phyloP scores from a whole-genome alignment of 53 echinoderm and acorn worm genomes.

The Echinarachnius parma region DNA sequence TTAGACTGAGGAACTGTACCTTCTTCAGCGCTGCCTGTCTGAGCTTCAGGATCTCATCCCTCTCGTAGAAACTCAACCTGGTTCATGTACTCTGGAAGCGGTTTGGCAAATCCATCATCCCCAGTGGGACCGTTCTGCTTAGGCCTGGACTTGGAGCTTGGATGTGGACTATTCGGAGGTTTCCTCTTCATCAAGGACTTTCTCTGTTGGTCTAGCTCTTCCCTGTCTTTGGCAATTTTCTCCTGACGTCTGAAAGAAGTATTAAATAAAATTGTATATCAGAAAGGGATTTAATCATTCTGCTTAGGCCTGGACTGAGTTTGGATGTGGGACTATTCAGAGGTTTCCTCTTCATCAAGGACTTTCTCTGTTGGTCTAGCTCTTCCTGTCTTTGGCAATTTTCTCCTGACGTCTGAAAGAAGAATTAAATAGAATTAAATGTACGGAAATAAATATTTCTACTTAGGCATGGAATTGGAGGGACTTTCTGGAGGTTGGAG shows the following conservation, averaged over 20 bases:
- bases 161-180: slow-evolving; percentile 59
- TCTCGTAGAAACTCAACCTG: slow-evolving; percentile 77
- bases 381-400: slow-evolving; percentile 69
- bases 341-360: slow-evolving; percentile 86
- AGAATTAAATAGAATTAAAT: too few relatives aligned
- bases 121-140: slow-evolving; percentile 78
- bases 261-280: background rate
- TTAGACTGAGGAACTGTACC: slow-evolving; percentile 51
- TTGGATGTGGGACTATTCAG: slow-evolving; percentile 14
- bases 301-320: background rate
- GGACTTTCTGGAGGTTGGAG: too few relatives aligned
- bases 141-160: slow-evolving; percentile 61
- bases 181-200: slow-evolving; percentile 89
- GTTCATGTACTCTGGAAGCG: slow-evolving; percentile 49
- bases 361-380: slow-evolving; percentile 59
- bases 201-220: slow-evolving; percentile 82
- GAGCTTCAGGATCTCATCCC: slow-evolving; percentile 90
- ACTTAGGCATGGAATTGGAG: too few relatives aligned
- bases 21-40: slow-evolving; percentile 78
- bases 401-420: slow-evolving; percentile 76
- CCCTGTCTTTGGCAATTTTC: slow-evolving; percentile 79
- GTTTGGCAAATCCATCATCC: slow-evolving; percentile 83
- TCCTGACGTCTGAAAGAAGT: slow-evolving; percentile 71
- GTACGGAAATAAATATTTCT: too few relatives aligned
- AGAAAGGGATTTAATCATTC: background rate